Percentiles rank a stretch among this genome's conserved stretches.
These are phyloP conservation scores for Temnothorax unifasciatus DNA, from an alignment of 2,888 invertebrate species.

Conservation along the genomic window DNA sequence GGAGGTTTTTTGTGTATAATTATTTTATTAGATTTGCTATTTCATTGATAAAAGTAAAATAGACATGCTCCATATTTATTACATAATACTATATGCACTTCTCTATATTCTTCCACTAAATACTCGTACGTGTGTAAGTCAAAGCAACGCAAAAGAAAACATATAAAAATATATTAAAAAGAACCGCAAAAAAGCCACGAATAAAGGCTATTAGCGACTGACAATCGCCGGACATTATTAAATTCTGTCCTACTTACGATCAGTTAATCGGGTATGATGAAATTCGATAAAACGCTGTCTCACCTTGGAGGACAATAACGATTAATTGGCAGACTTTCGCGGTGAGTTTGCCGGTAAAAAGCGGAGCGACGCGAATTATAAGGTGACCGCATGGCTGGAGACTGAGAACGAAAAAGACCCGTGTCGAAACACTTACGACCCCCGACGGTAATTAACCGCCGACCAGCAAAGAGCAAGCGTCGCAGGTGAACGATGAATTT, in stretches of 20 bases:
- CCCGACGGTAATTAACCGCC: constrained; percentile 36
- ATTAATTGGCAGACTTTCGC: constrained; percentile 54
- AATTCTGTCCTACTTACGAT: constrained; percentile 46
- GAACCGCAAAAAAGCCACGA: constrained; percentile 10
- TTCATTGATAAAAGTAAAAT: background rate
- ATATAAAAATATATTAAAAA: constrained; percentile 30
- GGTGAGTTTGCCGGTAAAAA: constrained; percentile 50
- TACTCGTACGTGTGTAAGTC: background rate
- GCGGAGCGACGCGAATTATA: constrained; percentile 35
- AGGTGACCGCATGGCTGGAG: background rate
- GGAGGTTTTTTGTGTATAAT: background rate
- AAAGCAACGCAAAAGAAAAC: background rate
- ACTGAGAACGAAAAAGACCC: constrained; percentile 14
- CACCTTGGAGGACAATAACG: constrained; percentile 44
- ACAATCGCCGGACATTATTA: constrained; percentile 37
- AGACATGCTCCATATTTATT: background rate
- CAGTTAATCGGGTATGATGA: constrained; percentile 37
- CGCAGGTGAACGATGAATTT: constrained; percentile 42
- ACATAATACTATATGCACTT: background rate
- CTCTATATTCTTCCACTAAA: background rate
- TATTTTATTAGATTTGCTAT: background rate
- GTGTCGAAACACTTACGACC: constrained; percentile 40
- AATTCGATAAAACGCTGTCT: constrained; percentile 44
- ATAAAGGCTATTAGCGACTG: constrained; percentile 43
- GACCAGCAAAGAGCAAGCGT: background rate